phyloP scores from a whole-genome alignment of 2,113 vertebrate genomes.

The Bubo scandiacus region DNA sequence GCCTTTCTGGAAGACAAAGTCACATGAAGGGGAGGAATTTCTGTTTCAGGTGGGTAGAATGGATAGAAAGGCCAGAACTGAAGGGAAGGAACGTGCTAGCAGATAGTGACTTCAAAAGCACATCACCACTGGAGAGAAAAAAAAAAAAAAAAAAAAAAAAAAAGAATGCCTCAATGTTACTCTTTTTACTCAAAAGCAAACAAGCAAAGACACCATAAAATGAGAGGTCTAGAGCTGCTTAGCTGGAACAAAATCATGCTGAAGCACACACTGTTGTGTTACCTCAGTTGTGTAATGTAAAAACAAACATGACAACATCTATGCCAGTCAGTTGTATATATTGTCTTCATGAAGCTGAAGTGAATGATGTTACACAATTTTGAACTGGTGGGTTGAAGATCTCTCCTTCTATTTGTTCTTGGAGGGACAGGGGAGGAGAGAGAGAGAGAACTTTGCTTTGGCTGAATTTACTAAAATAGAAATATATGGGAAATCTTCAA shows the following conservation, averaged over 20 bases:
- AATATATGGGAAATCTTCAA: neutral
- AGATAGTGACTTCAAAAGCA: neutral
- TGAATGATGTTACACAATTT: neutral
- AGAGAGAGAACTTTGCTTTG: neutral
- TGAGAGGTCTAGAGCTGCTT: neutral
- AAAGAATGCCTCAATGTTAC: fast-evolving
- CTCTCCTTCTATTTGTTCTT: neutral
- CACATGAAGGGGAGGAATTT: neutral
- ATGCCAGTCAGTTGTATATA: neutral
- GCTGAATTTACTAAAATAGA: neutral
- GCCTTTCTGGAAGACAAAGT: neutral
- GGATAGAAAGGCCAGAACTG: neutral
- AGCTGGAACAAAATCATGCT: neutral
- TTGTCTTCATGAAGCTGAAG: neutral
- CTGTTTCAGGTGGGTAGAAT: neutral
- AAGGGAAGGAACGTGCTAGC: neutral
- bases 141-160: neutral
- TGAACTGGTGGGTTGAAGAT: neutral
- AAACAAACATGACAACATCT: neutral
- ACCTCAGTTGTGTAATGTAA: neutral
- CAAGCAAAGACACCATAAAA: neutral
- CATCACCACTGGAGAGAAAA: fast-evolving
- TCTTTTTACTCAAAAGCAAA: neutral
- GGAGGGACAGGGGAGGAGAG: neutral
- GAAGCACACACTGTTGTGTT: neutral